Percentiles rank a stretch among this genome's conserved stretches.
Conservation (phyloP, 2,797 vertebrate species). For the Dendrocincla tyrannina region DNA sequence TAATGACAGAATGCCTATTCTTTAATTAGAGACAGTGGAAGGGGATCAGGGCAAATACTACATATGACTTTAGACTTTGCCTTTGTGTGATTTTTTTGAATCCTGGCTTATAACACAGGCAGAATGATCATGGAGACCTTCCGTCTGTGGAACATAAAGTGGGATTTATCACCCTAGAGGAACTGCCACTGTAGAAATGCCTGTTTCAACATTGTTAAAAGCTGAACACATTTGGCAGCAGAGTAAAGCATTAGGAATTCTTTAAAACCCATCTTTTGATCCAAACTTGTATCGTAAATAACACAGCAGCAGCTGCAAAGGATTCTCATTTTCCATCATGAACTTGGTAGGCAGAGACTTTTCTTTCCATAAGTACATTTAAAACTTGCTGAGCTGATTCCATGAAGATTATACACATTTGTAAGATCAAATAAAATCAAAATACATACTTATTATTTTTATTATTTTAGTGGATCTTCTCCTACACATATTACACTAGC, state of each 20-base stretch:
- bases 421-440: neutral
- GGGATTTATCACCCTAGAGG: constrained; percentile 66
- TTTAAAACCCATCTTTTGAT: constrained; percentile 65
- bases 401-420: neutral
- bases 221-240: constrained; percentile 53
- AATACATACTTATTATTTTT: neutral
- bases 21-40: neutral
- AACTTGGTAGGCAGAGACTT: neutral
- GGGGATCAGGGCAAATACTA: neutral
- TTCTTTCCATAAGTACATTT: neutral
- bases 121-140: constrained; percentile 42
- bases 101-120: constrained; percentile 9
- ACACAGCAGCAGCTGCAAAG: constrained; percentile 46
- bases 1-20: neutral
- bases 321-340: constrained; percentile 3
- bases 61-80: neutral
- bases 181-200: constrained; percentile 59
- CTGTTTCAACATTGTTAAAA: constrained; percentile 63
- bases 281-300: constrained; percentile 61
- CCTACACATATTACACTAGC: neutral
- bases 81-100: constrained; percentile 25
- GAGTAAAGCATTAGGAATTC: constrained; percentile 58
- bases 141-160: constrained; percentile 35
- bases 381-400: neutral
- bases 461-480: neutral